Evolutionary conservation across 2,113 vertebrate genomes (phyloP).

Genomic region (Cephalopterus ornatus): DNA sequence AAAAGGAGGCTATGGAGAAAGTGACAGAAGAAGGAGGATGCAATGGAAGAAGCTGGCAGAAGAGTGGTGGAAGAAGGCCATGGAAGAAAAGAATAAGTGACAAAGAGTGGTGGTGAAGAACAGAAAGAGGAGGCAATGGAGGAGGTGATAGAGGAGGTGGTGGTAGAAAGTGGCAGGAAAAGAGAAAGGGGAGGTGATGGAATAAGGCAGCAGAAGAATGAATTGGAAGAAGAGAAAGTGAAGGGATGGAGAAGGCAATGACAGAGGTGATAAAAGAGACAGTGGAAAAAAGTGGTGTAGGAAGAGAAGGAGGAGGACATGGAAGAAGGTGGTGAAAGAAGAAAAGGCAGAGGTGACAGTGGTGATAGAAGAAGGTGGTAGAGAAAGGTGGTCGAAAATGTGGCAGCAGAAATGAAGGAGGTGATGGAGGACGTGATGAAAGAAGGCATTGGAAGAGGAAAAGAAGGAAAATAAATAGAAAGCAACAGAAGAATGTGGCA

Average conservation of each 20-base stretch:
- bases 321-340: not conserved
- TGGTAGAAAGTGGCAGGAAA: not conserved
- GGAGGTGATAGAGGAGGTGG: not conserved
- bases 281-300: not conserved
- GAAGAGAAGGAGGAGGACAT: not conserved
- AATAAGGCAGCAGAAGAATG: not conserved
- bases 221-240: not conserved
- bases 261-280: not conserved
- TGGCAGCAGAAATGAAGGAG: not conserved
- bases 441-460: not conserved
- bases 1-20: not conserved
- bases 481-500: not conserved
- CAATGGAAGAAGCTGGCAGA: not conserved
- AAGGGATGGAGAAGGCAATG: not conserved
- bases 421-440: not conserved
- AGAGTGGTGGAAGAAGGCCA: not conserved
- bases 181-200: not conserved
- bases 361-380: not conserved
- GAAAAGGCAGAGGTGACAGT: not conserved
- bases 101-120: not conserved
- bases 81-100: not conserved
- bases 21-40: not conserved
- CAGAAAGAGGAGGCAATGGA: not conserved
- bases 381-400: not conserved
- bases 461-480: not conserved